Conservation (phyloP, 2,797 vertebrate species). For the Pogoniulus pusillus region DNA sequence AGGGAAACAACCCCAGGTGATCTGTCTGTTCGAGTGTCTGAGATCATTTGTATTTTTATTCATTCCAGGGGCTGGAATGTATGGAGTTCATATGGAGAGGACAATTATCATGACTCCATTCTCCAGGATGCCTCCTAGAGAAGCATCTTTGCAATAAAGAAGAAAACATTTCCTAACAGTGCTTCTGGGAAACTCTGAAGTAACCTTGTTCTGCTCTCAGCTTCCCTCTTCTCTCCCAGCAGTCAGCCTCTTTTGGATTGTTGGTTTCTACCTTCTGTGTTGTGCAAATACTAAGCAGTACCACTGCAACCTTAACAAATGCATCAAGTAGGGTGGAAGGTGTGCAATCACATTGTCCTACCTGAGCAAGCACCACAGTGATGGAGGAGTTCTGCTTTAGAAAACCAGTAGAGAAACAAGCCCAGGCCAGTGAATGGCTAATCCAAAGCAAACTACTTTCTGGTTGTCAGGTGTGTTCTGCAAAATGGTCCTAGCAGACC, state of each 20-base stretch:
- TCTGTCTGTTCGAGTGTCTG: slow-evolving; percentile 24
- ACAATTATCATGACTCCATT: neutral
- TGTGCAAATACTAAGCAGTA: neutral
- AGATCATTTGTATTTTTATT: slow-evolving; percentile 11
- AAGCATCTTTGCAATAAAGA: neutral
- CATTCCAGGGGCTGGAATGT: neutral
- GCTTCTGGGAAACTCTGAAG: neutral
- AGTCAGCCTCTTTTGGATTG: neutral
- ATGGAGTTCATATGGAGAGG: neutral
- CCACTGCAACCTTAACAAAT: neutral
- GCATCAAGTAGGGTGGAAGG: neutral
- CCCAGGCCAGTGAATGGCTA: neutral
- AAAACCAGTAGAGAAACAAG: neutral
- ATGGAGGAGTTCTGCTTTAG: neutral
- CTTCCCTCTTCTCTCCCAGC: neutral
- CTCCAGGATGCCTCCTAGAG: neutral
- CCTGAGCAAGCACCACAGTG: neutral
- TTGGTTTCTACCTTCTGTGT: neutral
- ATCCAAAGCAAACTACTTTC: neutral
- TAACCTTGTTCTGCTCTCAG: neutral
- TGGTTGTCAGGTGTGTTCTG: neutral
- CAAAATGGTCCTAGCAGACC: neutral
- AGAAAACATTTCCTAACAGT: neutral
- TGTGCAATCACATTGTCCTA: neutral
- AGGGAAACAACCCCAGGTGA: slow-evolving; percentile 1